A percentile compares a stretch with the other conserved stretches of the same genome.
Conservation (phyloP, 2,888 invertebrate species). For the Plebejus anna region DNA sequence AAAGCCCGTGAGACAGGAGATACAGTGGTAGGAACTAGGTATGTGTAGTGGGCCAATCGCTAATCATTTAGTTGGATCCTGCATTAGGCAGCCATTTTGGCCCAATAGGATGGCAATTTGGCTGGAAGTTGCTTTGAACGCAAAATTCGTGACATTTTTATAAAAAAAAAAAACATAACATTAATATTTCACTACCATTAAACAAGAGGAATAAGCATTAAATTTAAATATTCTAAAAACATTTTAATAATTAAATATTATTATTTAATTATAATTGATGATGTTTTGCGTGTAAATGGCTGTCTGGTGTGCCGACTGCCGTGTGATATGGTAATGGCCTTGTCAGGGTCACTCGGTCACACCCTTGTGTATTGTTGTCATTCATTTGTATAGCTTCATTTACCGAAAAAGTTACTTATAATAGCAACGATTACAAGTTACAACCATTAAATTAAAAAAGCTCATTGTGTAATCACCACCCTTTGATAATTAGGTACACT, state of each 20-base stretch:
- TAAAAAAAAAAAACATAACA: too few species aligned
- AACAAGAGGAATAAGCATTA: background rate
- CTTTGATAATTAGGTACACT: too few species aligned
- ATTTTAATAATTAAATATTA: background rate
- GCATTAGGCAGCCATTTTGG: background rate
- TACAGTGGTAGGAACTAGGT: too few species aligned
- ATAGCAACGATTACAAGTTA: background rate
- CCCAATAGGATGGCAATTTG: background rate
- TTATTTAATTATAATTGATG: background rate
- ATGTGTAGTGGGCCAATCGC: too few species aligned
- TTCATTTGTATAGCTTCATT: background rate
- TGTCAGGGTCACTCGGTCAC: background rate
- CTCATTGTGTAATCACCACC: background rate
- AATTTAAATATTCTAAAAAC: background rate
- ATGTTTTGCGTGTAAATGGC: constrained; percentile 1
- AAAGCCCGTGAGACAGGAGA: too few species aligned
- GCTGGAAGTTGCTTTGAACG: too few species aligned
- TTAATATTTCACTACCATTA: background rate
- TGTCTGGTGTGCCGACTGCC: background rate
- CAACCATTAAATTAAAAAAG: background rate
- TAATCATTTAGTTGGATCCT: too few species aligned
- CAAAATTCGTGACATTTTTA: too few species aligned
- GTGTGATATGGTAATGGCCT: background rate
- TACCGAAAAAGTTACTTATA: background rate
- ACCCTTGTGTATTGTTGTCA: background rate